Evolutionary conservation across 2,113 vertebrate species (phyloP).

Genomic region (Corythoichthys intestinalis): DNA sequence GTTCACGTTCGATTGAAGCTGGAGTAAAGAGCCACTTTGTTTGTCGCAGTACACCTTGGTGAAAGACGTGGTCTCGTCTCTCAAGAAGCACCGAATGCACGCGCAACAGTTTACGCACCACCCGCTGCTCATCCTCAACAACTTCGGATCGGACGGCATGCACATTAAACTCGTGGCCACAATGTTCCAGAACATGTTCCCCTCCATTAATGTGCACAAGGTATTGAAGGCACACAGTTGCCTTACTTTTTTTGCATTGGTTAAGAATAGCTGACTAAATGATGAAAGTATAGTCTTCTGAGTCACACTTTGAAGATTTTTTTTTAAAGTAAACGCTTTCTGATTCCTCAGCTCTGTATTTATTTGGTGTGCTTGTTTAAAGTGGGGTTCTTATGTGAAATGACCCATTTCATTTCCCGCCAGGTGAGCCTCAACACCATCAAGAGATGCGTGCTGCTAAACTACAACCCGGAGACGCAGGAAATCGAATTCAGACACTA

Average conservation of each 20-base stretch:
- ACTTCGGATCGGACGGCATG: slow-evolving; percentile 84
- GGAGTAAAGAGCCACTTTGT: background rate
- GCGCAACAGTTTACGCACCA: slow-evolving; percentile 88
- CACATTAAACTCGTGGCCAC: slow-evolving; percentile 89
- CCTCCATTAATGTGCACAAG: slow-evolving; percentile 89
- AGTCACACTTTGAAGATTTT: slow-evolving; percentile 58
- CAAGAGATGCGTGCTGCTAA: slow-evolving; percentile 85
- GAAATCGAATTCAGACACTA: slow-evolving; percentile 87
- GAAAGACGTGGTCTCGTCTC: slow-evolving; percentile 83
- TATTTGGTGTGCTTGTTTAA: background rate
- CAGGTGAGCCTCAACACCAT: slow-evolving; percentile 87
- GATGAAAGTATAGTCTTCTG: slow-evolving; percentile 76
- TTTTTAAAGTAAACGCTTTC: slow-evolving; percentile 68
- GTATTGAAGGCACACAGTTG: slow-evolving; percentile 45
- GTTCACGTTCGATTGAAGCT: background rate
- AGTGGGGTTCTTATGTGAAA: background rate
- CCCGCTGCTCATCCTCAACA: slow-evolving; percentile 86
- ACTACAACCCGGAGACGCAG: slow-evolving; percentile 73
- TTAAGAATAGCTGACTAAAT: slow-evolving; percentile 17
- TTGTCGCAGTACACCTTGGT: slow-evolving; percentile 78
- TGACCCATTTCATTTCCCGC: background rate
- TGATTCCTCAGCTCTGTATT: slow-evolving; percentile 26
- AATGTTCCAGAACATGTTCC: slow-evolving; percentile 95
- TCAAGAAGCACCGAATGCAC: slow-evolving; percentile 89
- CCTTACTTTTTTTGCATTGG: background rate